Percentiles rank a stretch among this genome's conserved stretches.
These are phyloP conservation scores for Nesidiocoris tenuis DNA, from an alignment of 2,888 invertebrate species.

Conservation along the genomic window DNA sequence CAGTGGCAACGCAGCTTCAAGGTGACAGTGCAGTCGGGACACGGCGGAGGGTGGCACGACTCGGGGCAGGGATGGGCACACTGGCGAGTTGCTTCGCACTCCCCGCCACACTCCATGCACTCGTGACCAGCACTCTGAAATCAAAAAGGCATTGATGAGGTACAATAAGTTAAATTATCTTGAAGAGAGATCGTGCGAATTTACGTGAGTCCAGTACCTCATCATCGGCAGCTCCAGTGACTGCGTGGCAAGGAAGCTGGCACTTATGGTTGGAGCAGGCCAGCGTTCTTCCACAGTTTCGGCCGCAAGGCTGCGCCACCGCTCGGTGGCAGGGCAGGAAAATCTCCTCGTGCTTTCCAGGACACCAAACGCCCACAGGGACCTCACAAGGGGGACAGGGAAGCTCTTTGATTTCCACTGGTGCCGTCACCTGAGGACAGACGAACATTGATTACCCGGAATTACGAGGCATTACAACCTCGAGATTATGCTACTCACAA, in stretches of 20 bases:
- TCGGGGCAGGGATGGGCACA: conserved; percentile 74
- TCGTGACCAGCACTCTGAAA: conserved; percentile 55
- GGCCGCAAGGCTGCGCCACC: conserved; percentile 72
- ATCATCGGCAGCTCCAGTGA: conserved; percentile 56
- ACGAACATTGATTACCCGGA: neutral
- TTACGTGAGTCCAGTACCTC: too few species aligned
- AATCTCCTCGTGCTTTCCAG: conserved; percentile 71
- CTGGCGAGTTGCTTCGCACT: conserved; percentile 67
- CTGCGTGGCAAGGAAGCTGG: conserved; percentile 68
- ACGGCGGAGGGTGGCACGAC: conserved; percentile 71
- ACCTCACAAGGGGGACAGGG: conserved; percentile 73
- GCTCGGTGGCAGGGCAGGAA: conserved; percentile 70
- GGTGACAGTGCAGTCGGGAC: conserved; percentile 71
- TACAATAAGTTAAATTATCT: too few species aligned
- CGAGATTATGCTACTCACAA: conserved; percentile 43
- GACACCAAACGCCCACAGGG: conserved; percentile 68
- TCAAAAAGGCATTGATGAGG: neutral
- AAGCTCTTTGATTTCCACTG: conserved; percentile 58
- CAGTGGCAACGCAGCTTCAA: conserved; percentile 79
- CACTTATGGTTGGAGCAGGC: conserved; percentile 80
- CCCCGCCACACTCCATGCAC: conserved; percentile 62
- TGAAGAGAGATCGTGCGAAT: too few species aligned
- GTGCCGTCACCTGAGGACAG: conserved; percentile 54
- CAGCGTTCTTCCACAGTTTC: conserved; percentile 70
- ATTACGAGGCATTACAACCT: conserved; percentile 8